These are phyloP conservation scores for Cyanoderma ruficeps DNA, from an alignment of 2,113 vertebrate species.

Conservation along the genomic window DNA sequence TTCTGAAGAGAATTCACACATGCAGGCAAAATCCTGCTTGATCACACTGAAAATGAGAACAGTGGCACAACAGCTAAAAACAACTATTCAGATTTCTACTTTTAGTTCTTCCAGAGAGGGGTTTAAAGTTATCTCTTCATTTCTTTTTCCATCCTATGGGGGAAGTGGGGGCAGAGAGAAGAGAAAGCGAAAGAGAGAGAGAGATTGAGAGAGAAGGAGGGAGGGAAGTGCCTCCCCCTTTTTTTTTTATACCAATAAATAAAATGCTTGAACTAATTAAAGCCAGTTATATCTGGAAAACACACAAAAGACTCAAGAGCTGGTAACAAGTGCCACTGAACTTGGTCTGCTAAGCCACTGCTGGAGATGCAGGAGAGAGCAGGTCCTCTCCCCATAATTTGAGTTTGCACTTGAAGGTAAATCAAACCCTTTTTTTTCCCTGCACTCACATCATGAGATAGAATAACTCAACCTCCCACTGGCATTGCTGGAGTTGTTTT, in stretches of 20 bases:
- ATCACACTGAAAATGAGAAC: not conserved
- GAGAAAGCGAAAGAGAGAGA: not conserved
- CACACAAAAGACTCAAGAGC: not conserved
- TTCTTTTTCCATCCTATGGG: not conserved
- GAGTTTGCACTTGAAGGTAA: not conserved
- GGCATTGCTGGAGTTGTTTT: not conserved
- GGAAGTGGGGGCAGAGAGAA: not conserved
- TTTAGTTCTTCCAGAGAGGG: not conserved
- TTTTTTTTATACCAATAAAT: not conserved
- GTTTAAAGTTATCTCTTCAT: not conserved
- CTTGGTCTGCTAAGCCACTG: not conserved
- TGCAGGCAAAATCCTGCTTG: not conserved
- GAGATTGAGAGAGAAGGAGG: too few relatives aligned
- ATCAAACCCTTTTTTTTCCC: not conserved
- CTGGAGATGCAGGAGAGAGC: not conserved
- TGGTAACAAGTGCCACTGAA: not conserved
- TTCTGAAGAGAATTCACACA: not conserved
- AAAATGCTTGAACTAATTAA: not conserved
- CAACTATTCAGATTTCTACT: not conserved
- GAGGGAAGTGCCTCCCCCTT: not conserved
- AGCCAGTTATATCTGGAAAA: not conserved
- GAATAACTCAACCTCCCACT: not conserved
- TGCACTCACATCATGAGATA: not conserved
- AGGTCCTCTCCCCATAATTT: not conserved
- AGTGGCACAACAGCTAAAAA: not conserved